Conservation (phyloP, 2,888 invertebrate species). For the Rhamnusium bicolor region DNA sequence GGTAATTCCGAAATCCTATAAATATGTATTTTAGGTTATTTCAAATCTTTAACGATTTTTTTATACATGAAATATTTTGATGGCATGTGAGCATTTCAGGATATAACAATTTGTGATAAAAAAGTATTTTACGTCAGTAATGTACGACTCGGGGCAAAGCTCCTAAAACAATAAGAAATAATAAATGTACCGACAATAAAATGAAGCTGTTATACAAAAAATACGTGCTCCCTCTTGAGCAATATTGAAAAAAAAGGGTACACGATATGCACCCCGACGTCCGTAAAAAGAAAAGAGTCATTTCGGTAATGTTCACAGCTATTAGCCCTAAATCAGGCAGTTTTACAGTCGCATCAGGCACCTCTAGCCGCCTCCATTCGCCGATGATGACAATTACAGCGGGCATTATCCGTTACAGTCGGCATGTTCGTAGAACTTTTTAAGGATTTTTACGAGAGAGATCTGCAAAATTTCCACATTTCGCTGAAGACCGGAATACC, state of each 20-base stretch:
- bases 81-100: too few species aligned
- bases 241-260: conserved; percentile 19
- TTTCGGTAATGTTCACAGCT: conserved; percentile 52
- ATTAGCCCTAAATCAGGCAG: conserved; percentile 57
- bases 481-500: conserved; percentile 18
- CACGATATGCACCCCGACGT: conserved; percentile 42
- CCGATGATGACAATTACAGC: conserved; percentile 52
- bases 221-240: conserved; percentile 21
- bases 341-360: conserved; percentile 53
- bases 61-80: too few species aligned
- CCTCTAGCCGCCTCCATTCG: conserved; percentile 43
- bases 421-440: conserved; percentile 30
- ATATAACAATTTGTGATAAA: too few species aligned
- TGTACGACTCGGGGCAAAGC: not conserved
- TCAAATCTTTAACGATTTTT: too few species aligned
- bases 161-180: conserved; percentile 1
- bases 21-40: too few species aligned
- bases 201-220: not conserved
- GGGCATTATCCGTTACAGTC: conserved; percentile 44
- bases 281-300: conserved; percentile 50
- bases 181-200: conserved; percentile 4
- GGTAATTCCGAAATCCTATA: too few species aligned
- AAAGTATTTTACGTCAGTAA: too few species aligned
- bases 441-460: conserved; percentile 31
- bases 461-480: conserved; percentile 35